A percentile compares a stretch with the other conserved stretches of the same genome.
Conservation (phyloP, 2,888 invertebrate genomes). For the Pseudococcus viburni region DNA sequence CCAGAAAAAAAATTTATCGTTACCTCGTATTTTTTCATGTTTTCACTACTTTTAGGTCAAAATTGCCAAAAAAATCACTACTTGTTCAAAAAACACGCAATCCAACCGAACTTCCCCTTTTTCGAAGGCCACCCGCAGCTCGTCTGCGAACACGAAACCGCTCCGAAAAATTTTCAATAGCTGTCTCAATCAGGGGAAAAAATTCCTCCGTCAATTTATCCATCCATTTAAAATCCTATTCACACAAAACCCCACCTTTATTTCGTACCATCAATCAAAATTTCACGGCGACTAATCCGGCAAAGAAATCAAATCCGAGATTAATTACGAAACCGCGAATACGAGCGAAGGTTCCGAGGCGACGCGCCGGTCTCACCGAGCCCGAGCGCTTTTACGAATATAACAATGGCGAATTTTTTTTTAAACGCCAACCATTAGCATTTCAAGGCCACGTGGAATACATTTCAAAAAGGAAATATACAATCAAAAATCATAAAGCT, state of each 20-base stretch:
- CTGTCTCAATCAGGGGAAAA: background rate
- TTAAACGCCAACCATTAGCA: conserved; percentile 59
- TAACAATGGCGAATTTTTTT: conserved; percentile 50
- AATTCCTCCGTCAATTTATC: background rate
- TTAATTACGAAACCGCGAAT: conserved; percentile 37
- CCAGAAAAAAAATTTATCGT: too few species aligned
- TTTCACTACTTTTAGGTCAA: too few species aligned
- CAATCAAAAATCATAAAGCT: conserved; percentile 49
- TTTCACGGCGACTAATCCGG: conserved; percentile 36
- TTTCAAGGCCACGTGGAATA: conserved; percentile 57
- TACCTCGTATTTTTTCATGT: too few species aligned
- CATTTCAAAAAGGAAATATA: conserved; percentile 58
- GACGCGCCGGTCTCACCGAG: background rate
- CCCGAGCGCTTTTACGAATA: background rate
- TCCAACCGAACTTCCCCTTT: background rate
- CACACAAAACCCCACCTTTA: background rate
- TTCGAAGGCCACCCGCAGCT: background rate
- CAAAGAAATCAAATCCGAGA: conserved; percentile 38
- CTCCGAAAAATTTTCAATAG: background rate
- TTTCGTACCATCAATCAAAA: conserved; percentile 10
- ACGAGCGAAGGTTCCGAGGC: background rate
- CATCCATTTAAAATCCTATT: background rate
- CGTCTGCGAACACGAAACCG: background rate
- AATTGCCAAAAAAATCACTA: background rate
- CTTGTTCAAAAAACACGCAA: background rate